Evolutionary conservation across 2,888 invertebrate genomes (phyloP).

Genomic region (Ochropleura leucogaster): DNA sequence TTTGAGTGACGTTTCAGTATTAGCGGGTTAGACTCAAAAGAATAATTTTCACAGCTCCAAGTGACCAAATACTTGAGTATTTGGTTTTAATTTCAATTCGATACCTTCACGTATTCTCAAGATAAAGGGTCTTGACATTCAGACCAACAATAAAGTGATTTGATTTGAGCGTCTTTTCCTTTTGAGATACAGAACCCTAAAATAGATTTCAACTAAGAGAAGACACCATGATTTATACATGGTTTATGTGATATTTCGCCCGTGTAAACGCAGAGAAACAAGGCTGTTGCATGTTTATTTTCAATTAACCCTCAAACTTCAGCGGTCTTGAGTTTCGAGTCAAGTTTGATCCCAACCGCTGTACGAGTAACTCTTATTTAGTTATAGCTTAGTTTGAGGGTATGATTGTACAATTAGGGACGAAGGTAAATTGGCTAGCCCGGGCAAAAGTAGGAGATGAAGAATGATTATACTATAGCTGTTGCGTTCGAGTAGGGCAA

Average conservation of each 20-base stretch:
- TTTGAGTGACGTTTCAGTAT: too few relatives aligned
- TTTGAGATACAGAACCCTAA: too few relatives aligned
- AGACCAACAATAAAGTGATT: too few relatives aligned
- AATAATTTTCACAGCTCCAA: too few relatives aligned
- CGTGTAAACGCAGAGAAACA: not conserved
- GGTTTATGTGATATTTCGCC: not conserved
- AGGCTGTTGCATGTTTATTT: slow-evolving; percentile 19
- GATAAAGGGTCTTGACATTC: too few relatives aligned
- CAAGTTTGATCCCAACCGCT: not conserved
- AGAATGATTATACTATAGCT: not conserved
- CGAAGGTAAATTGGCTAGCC: not conserved
- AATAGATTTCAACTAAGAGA: not conserved
- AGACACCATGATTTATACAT: not conserved
- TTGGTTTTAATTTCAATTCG: too few relatives aligned
- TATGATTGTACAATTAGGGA: not conserved
- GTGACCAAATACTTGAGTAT: too few relatives aligned
- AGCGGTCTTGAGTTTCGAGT: slow-evolving; percentile 17
- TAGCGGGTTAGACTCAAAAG: too few relatives aligned
- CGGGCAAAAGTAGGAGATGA: not conserved
- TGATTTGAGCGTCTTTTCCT: too few relatives aligned
- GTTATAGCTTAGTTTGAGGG: not conserved
- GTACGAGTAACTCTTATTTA: not conserved
- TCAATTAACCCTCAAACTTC: slow-evolving; percentile 23
- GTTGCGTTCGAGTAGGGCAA: not conserved
- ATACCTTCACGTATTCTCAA: too few relatives aligned